A percentile compares a stretch with the other conserved stretches of the same genome.
These are phyloP conservation scores for Thomomys bottae DNA, from an alignment of 2,113 vertebrate species.

Conservation along the genomic window DNA sequence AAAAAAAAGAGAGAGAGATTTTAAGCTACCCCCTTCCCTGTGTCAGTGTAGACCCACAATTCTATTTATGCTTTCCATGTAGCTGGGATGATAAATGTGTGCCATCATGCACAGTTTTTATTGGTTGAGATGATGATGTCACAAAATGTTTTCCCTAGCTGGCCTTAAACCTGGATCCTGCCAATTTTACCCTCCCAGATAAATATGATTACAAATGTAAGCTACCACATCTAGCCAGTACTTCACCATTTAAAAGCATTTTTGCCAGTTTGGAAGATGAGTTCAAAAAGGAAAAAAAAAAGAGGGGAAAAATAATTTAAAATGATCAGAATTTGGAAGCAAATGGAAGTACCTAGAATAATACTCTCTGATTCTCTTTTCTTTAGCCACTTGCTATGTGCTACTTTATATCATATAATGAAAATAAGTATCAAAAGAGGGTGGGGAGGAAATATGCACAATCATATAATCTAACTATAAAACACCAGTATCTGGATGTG, in stretches of 20 bases:
- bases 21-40: too few species aligned
- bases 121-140: too few species aligned
- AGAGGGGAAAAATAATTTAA: slow-evolving; percentile 13
- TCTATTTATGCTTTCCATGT: too few species aligned
- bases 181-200: too few species aligned
- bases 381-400: slow-evolving; percentile 21
- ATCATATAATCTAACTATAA: slow-evolving; percentile 16
- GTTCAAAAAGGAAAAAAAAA: not conserved
- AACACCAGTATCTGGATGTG: slow-evolving; percentile 17
- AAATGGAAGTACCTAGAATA: slow-evolving; percentile 30
- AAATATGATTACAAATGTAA: too few species aligned
- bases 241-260: slow-evolving; percentile 49
- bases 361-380: not conserved
- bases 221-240: too few species aligned
- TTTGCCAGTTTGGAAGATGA: not conserved
- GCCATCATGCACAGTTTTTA: too few species aligned
- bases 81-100: too few species aligned
- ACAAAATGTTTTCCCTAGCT: too few species aligned
- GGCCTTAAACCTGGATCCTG: too few species aligned
- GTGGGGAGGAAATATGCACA: not conserved
- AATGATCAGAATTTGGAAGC: slow-evolving; percentile 37
- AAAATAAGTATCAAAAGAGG: not conserved
- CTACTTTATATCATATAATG: not conserved
- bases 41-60: too few species aligned
- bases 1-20: too few species aligned